Conservation (phyloP, 2,888 invertebrate species). For the Melieria omissa region DNA sequence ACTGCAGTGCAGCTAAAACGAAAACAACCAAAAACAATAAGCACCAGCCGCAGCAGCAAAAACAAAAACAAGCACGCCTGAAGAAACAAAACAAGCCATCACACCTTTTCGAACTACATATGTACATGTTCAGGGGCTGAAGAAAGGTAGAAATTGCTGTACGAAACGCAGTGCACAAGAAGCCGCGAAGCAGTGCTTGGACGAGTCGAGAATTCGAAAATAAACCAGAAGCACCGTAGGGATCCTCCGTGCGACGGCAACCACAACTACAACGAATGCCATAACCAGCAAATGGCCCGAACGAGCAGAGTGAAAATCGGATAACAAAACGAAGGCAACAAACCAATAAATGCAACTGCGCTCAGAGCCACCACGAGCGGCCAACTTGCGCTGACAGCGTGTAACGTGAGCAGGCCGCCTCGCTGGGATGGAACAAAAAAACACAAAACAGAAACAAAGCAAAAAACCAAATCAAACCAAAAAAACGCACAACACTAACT, state of each 20-base stretch:
- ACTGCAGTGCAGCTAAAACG: slow-evolving; percentile 13
- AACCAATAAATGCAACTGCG: slow-evolving; percentile 37
- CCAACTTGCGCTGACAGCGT: no score
- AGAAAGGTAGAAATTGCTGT: slow-evolving; percentile 35
- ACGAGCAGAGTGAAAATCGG: not conserved
- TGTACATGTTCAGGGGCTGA: slow-evolving; percentile 19
- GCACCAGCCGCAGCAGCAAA: slow-evolving; percentile 9
- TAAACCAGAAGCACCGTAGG: slow-evolving; percentile 27
- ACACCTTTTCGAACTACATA: slow-evolving; percentile 38
- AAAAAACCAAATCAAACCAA: not conserved
- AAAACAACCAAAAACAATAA: slow-evolving; percentile 17
- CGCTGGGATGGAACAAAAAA: not conserved
- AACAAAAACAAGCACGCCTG: slow-evolving; percentile 22
- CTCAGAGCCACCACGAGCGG: no score
- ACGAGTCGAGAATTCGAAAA: slow-evolving; percentile 14
- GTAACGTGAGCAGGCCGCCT: no score
- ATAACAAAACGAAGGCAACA: slow-evolving; percentile 18
- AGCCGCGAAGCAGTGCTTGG: slow-evolving; percentile 22
- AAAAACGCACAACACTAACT: not conserved
- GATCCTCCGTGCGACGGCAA: not conserved
- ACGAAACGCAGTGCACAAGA: slow-evolving; percentile 24
- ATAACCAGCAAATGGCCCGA: slow-evolving; percentile 13
- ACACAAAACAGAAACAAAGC: slow-evolving; percentile 2
- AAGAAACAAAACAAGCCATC: slow-evolving; percentile 39
- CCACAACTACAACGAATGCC: slow-evolving; percentile 10